Base-by-base conservation (phyloP, 1,140 invertebrate species). In the Piezodorus guildinii region DNA sequence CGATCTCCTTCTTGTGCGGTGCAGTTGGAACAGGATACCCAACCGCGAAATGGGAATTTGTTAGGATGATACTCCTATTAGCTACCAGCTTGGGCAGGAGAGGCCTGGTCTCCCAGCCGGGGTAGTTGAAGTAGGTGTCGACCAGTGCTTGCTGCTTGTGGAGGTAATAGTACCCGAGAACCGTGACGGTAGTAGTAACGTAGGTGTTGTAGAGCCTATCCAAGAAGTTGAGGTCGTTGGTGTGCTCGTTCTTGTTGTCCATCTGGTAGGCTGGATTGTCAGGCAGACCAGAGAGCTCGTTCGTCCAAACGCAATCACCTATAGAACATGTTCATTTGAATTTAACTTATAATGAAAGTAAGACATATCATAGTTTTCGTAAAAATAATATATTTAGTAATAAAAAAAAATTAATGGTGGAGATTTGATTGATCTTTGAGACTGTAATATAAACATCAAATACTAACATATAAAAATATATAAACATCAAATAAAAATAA, bases 21-120 rank as follows among this genome's bases (percentile, higher is more conserved):
- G 76, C 72, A 9, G 71, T 70, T 0, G 79, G 76, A 52, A 73
- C 73, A 0, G 80, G 70, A 3, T 74, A 73, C 62, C 77, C 77
- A 8, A 82, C 59, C 2, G 76, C 69, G 54, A 77, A 77, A 72
- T 85, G 80, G 16, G 76, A 75, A 70, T 85, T 85, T 0, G 77
- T 19, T 1, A 65, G 45, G 8, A 65, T 21, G 3, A 65, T 14
- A n/a, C 56, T 34, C n/a, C 21, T 34, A 43, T 65, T 45, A n/a
- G 39, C 4, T n/a, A 56, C 34, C 44, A 65, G 6, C 9, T 60
- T 23, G 10, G 30, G 16, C 30, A 68, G 25, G 10, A 54, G 39
- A 0, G 66, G 66, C 27, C 66, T 62, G 14, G 44, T 60, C 25
- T 66, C 34, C 64, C 61, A 66, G 6, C 64, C 61, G n/a, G 43